A percentile compares a stretch with the other conserved stretches of the same genome.
phyloP scores from a whole-genome alignment of 2,888 invertebrate species.

The Nymphalis urticae region DNA sequence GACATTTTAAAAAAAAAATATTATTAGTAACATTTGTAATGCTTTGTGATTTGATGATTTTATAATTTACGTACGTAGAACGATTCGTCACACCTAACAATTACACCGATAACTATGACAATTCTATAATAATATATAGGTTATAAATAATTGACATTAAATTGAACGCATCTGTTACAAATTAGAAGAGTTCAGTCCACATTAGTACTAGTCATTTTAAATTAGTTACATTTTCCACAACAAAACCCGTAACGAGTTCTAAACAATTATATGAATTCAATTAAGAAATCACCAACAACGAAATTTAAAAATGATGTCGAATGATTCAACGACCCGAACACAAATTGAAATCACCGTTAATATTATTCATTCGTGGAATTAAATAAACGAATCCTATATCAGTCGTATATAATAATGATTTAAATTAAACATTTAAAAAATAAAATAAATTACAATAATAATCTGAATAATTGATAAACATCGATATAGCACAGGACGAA shows the following conservation, averaged over 20 bases:
- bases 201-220: conserved; percentile 17
- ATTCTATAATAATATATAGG: conserved; percentile 1
- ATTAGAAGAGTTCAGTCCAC: background rate
- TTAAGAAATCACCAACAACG: background rate
- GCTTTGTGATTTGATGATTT: no score
- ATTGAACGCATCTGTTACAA: conserved; percentile 5
- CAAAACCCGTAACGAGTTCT: background rate
- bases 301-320: background rate
- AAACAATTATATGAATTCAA: background rate
- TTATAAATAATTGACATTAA: conserved; percentile 1
- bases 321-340: no score
- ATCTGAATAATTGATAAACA: conserved; percentile 38
- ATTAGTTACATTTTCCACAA: conserved; percentile 12
- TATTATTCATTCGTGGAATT: no score
- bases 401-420: background rate
- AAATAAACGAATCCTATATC: no score
- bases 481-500: conserved; percentile 23
- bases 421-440: background rate
- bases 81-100: background rate
- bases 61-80: background rate
- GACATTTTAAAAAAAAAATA: background rate
- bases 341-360: no score
- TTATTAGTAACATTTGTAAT: background rate
- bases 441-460: conserved; percentile 22
- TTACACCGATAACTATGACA: background rate